Percentiles rank a stretch among this genome's conserved stretches.
Evolutionary conservation across 2,888 invertebrate species (phyloP).

Genomic region (Dorcus parallelipipedus): DNA sequence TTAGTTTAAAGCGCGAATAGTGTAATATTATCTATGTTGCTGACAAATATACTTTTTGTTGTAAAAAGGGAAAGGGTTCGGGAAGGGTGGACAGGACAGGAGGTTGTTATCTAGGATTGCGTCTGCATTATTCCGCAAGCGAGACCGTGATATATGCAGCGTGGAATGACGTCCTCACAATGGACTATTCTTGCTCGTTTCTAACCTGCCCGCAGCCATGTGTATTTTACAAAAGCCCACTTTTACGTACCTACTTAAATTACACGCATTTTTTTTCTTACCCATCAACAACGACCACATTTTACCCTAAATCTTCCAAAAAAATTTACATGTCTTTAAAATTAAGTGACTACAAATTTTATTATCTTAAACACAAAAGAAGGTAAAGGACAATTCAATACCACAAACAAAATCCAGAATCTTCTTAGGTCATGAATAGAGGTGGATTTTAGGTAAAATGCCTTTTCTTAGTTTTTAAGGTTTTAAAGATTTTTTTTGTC

Average conservation of each 20-base stretch:
- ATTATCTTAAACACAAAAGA: too few species aligned
- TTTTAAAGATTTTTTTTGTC: too few species aligned
- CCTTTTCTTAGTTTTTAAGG: too few species aligned
- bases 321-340: too few species aligned
- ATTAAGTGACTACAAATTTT: too few species aligned
- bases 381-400: too few species aligned
- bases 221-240: slow-evolving; percentile 26
- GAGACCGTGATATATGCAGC: slow-evolving; percentile 33
- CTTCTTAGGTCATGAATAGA: too few species aligned
- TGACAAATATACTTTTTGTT: slow-evolving; percentile 34
- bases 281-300: neutral
- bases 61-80: slow-evolving; percentile 25
- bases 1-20: neutral
- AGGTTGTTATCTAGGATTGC: slow-evolving; percentile 34
- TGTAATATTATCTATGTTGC: slow-evolving; percentile 28
- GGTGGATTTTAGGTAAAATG: too few species aligned
- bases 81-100: slow-evolving; percentile 22
- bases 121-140: slow-evolving; percentile 31
- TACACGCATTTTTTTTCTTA: slow-evolving; percentile 23
- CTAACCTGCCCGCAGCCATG: slow-evolving; percentile 23
- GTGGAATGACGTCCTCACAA: slow-evolving; percentile 31
- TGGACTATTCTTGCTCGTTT: slow-evolving; percentile 21
- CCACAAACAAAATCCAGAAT: too few species aligned
- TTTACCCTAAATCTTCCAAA: too few species aligned
- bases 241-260: slow-evolving; percentile 22